Evolutionary conservation across 2,888 invertebrate genomes (phyloP).

Genomic region (Pheosia tremula): DNA sequence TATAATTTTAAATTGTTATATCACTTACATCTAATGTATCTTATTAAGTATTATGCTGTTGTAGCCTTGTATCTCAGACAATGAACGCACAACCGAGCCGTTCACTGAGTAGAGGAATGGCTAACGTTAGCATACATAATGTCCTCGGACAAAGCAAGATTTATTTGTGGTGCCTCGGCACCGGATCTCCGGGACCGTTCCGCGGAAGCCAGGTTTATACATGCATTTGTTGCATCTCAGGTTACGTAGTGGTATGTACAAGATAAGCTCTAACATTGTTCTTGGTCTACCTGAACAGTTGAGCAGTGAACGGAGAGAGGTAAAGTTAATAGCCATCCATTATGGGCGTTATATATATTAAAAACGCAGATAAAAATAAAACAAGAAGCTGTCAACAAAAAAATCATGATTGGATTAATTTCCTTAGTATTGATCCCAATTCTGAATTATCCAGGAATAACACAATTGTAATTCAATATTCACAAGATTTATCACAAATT

Average conservation of each 20-base stretch:
- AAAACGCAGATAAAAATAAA: too few relatives aligned
- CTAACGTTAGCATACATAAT: slow-evolving; percentile 70
- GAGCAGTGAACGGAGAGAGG: too few relatives aligned
- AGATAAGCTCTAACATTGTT: slow-evolving; percentile 29
- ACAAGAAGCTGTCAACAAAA: too few relatives aligned
- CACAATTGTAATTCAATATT: not conserved
- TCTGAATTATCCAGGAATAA: not conserved
- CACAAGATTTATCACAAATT: not conserved
- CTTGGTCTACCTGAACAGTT: slow-evolving; percentile 16
- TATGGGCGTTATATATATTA: too few relatives aligned
- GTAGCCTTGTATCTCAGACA: slow-evolving; percentile 21
- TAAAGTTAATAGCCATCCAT: too few relatives aligned
- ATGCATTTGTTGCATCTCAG: slow-evolving; percentile 33
- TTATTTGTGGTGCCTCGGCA: slow-evolving; percentile 59
- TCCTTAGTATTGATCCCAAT: too few relatives aligned
- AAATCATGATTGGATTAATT: too few relatives aligned
- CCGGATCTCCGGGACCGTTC: slow-evolving; percentile 45
- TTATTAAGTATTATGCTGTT: not conserved
- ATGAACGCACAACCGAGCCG: slow-evolving; percentile 34
- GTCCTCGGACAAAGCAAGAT: slow-evolving; percentile 71
- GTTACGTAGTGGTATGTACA: slow-evolving; percentile 24
- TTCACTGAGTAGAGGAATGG: slow-evolving; percentile 48
- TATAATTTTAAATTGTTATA: too few relatives aligned
- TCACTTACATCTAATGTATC: too few relatives aligned
- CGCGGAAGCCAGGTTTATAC: slow-evolving; percentile 39